phyloP scores from a whole-genome alignment of 2,888 invertebrate genomes.

The Caenorhabditis imperialis region DNA sequence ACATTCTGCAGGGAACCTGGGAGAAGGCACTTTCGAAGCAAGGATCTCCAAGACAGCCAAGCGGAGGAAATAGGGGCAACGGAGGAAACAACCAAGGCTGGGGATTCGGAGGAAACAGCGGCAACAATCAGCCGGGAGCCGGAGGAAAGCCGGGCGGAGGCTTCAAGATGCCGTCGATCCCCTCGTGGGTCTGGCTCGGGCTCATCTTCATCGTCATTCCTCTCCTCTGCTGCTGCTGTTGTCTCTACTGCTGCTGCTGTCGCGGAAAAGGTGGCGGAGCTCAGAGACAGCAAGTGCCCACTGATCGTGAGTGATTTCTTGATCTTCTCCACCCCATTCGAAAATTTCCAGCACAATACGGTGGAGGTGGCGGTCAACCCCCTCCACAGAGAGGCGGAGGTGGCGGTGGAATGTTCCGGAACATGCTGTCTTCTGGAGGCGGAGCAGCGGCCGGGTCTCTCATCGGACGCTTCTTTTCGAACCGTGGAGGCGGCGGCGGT shows the following conservation, averaged over 20 bases:
- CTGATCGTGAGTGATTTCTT: slow-evolving; percentile 31
- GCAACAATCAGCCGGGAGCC: slow-evolving; percentile 31
- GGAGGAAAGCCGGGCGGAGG: slow-evolving; percentile 25
- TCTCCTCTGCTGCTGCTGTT: slow-evolving; percentile 72
- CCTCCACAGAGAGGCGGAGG: slow-evolving; percentile 30
- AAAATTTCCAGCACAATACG: slow-evolving; percentile 7
- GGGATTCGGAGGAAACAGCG: slow-evolving; percentile 23
- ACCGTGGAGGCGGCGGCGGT: slow-evolving; percentile 38
- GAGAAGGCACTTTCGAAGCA: slow-evolving; percentile 70
- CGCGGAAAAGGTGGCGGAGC: slow-evolving; percentile 63
- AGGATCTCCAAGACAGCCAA: slow-evolving; percentile 54
- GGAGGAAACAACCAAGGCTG: slow-evolving; percentile 20
- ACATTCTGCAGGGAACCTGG: slow-evolving; percentile 69
- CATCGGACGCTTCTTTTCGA: slow-evolving; percentile 57
- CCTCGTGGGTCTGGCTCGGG: slow-evolving; percentile 64
- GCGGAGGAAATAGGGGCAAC: slow-evolving; percentile 38
- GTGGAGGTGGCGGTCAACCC: slow-evolving; percentile 45
- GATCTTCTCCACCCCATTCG: neutral
- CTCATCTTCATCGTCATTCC: slow-evolving; percentile 70
- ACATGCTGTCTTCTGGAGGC: slow-evolving; percentile 55
- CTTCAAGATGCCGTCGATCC: slow-evolving; percentile 60
- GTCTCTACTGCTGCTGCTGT: slow-evolving; percentile 74
- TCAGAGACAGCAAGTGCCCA: slow-evolving; percentile 57
- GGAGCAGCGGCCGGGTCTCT: slow-evolving; percentile 63
- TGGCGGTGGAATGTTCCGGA: slow-evolving; percentile 37